phyloP scores from a whole-genome alignment of 1,140 invertebrate species.

The Capitella teleta region DNA sequence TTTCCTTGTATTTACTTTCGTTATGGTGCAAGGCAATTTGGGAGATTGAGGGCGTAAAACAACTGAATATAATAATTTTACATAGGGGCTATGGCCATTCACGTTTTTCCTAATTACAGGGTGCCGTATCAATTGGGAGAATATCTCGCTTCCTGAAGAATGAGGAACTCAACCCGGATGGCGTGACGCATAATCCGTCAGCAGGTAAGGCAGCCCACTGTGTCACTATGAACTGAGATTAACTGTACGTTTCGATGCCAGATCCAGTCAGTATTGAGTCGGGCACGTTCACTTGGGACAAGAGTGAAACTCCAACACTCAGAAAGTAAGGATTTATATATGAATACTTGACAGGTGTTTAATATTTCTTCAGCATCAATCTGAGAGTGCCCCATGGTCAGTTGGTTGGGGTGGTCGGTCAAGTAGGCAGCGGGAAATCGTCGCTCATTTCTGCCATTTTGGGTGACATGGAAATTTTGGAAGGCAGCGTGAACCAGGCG shows the following conservation, averaged over 20 bases:
- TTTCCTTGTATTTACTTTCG: background rate
- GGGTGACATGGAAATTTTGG: slow-evolving; percentile 43
- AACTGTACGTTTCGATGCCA: background rate
- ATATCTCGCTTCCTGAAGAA: slow-evolving; percentile 16
- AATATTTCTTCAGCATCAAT: slow-evolving; percentile 21
- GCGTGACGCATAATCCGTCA: slow-evolving; percentile 5
- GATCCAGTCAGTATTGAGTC: background rate
- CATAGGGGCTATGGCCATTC: background rate
- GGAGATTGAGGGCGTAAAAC: background rate
- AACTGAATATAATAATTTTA: background rate
- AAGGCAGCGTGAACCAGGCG: slow-evolving; percentile 6
- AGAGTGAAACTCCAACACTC: background rate
- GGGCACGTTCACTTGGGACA: too few species aligned
- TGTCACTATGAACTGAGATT: background rate
- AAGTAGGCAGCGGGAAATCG: slow-evolving; percentile 51
- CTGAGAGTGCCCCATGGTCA: slow-evolving; percentile 20
- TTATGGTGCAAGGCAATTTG: background rate
- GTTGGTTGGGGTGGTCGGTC: slow-evolving; percentile 49
- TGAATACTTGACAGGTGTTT: background rate
- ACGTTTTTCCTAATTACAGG: slow-evolving; percentile 9
- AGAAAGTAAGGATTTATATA: background rate
- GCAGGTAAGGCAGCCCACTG: background rate
- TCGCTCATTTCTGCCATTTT: slow-evolving; percentile 49
- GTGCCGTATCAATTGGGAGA: slow-evolving; percentile 18
- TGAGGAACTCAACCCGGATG: slow-evolving; percentile 17